Evolutionary conservation across 2,113 vertebrate species (phyloP), one percentile per base, ranked within the genome.

Genomic region (Verasper variegatus): DNA sequence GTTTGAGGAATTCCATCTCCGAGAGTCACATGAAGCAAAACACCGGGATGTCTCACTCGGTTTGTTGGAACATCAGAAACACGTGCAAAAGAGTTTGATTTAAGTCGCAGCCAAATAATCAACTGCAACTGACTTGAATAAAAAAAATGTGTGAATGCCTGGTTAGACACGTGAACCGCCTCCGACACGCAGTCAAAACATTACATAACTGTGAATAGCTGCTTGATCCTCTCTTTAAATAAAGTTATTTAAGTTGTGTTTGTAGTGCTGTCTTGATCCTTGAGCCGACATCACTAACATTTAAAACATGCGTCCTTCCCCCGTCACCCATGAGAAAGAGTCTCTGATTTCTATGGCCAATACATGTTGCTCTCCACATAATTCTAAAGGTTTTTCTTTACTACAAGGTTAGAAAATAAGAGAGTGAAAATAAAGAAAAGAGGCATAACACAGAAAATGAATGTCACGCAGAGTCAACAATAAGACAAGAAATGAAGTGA

Each of bases 261-360:
- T 75, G 7, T 70, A 87, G 65, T 68, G 31, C 42, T 26, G 70
- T 31, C 0, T 0, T 0, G 56, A 78, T 64, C 82, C 76, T 75
- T 76, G 69, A 63, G 31, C 55, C 5, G 2, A 65, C 61, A 35
- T 35, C 7, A 58, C n/a, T 15, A 47, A 52, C 59, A 27, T 60
- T 6, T 59, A 77, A 66, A 76, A 57, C 20, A n/a, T 64, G 27
- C 10, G 40, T 42, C 40, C 40, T 12, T 3, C 2, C 40, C 40
- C 11, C 40, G 40, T 42, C 10, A 42, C 11, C 12, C 10, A 11
- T 42, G 40, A 42, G 11, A 13, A 13, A 13, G 40, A 13, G 2
- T 42, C 40, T 12, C 37, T 40, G 37, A 3, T 40, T 47, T 11
- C 13, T 31, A 27, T 5, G 27, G 27, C 5, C 27, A 5, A 27